These are phyloP conservation scores for Neoseiulus cucumeris DNA, from an alignment of 1,140 invertebrate species.

Conservation along the genomic window DNA sequence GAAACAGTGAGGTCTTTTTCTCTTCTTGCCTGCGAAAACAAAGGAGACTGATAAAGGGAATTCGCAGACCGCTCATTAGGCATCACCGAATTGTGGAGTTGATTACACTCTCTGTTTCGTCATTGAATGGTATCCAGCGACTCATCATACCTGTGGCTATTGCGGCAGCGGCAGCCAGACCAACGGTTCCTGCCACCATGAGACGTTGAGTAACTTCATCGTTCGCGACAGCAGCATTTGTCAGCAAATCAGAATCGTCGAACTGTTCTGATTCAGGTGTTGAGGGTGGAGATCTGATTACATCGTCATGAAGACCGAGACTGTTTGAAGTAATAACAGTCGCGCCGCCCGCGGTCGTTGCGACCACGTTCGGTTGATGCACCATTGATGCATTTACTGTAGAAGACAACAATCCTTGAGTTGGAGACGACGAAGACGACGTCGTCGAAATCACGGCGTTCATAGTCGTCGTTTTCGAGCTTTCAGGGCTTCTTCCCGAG, in stretches of 20 bases:
- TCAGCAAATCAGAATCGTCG: slow-evolving; percentile 30
- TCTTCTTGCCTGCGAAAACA: slow-evolving; percentile 47
- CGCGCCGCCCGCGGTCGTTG: background rate
- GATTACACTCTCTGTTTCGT: too few relatives aligned
- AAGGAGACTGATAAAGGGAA: too few relatives aligned
- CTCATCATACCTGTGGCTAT: slow-evolving; percentile 55
- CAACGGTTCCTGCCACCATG: slow-evolving; percentile 75
- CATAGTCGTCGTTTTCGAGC: background rate
- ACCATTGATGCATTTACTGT: slow-evolving; percentile 1
- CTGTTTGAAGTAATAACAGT: background rate
- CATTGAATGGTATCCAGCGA: too few relatives aligned
- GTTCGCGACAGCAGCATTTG: slow-evolving; percentile 34
- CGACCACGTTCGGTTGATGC: background rate
- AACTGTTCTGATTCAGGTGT: slow-evolving; percentile 29
- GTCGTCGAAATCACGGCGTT: background rate
- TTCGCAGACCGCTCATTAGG: too few relatives aligned
- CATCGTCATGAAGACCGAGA: slow-evolving; percentile 19
- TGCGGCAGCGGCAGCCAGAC: slow-evolving; percentile 85
- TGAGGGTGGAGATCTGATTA: slow-evolving; percentile 26
- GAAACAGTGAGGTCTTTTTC: slow-evolving; percentile 84
- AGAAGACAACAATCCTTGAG: background rate
- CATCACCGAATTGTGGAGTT: too few relatives aligned
- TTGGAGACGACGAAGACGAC: slow-evolving; percentile 4
- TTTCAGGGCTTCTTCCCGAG: too few relatives aligned
- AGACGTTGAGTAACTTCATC: slow-evolving; percentile 87